phyloP scores from a whole-genome alignment of 2,797 vertebrate species.

The Bovichtus variegatus region DNA sequence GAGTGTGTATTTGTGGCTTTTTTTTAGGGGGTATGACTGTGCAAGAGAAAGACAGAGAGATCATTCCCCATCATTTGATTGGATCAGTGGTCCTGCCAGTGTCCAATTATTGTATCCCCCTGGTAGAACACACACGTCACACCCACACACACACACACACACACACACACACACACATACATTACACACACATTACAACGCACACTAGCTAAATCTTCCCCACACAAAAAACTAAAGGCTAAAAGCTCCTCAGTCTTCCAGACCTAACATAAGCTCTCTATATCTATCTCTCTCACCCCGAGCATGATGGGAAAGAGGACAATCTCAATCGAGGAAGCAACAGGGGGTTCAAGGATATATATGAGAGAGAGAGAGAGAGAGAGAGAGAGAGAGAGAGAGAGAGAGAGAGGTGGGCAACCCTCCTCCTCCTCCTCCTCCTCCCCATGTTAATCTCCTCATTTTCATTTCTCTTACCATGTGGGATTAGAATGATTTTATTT shows the following conservation, averaged over 20 bases:
- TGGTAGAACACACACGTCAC: conserved; percentile 25
- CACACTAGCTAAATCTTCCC: conserved; percentile 14
- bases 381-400: conserved; percentile 9
- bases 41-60: conserved; percentile 22
- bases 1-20: neutral
- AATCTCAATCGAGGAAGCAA: conserved; percentile 34
- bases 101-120: conserved; percentile 56
- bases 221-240: neutral
- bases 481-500: conserved; percentile 99
- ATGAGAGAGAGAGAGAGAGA: conserved; percentile 17
- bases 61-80: conserved; percentile 51
- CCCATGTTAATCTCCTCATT: conserved; percentile 97
- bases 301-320: conserved; percentile 20
- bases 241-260: conserved; percentile 21
- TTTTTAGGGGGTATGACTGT: neutral
- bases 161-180: conserved; percentile 25
- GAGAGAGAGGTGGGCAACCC: conserved; percentile 45
- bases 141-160: conserved; percentile 13
- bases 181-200: neutral
- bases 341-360: conserved; percentile 59
- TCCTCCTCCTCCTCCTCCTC: conserved; percentile 36
- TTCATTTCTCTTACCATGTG: conserved; percentile 98
- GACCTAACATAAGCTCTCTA: conserved; percentile 5
- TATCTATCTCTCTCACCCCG: neutral
- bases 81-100: conserved; percentile 46